These are phyloP conservation scores for Parascotia fuliginaria DNA, from an alignment of 2,888 invertebrate species.

Conservation along the genomic window DNA sequence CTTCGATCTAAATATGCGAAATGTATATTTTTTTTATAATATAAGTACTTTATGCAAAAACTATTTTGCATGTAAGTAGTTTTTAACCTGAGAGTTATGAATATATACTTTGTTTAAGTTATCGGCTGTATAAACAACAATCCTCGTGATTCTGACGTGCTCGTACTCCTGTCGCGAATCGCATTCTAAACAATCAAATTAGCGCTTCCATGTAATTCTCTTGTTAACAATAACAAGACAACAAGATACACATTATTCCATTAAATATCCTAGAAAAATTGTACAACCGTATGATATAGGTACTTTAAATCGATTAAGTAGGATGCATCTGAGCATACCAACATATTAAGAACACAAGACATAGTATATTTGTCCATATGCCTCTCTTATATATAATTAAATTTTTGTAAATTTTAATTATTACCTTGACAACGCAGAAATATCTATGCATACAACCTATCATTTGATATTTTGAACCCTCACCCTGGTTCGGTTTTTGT, in stretches of 20 bases:
- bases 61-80: not conserved
- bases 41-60: no score
- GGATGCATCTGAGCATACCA: not conserved
- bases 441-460: no score
- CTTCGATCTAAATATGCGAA: no score
- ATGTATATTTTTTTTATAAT: no score
- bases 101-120: not conserved
- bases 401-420: no score
- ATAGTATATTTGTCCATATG: not conserved
- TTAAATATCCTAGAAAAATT: not conserved
- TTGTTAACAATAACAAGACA: slow-evolving; percentile 29
- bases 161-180: slow-evolving; percentile 21
- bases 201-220: slow-evolving; percentile 36
- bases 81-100: not conserved
- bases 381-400: not conserved
- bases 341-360: not conserved
- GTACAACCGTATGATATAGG: not conserved
- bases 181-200: slow-evolving; percentile 44
- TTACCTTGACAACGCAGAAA: no score
- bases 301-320: not conserved
- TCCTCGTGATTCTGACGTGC: slow-evolving; percentile 40
- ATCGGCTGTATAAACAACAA: not conserved
- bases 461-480: no score
- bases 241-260: not conserved
- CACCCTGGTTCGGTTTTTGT: no score